Conservation (phyloP, 2,113 vertebrate species). For the Halichoerus grypus region DNA sequence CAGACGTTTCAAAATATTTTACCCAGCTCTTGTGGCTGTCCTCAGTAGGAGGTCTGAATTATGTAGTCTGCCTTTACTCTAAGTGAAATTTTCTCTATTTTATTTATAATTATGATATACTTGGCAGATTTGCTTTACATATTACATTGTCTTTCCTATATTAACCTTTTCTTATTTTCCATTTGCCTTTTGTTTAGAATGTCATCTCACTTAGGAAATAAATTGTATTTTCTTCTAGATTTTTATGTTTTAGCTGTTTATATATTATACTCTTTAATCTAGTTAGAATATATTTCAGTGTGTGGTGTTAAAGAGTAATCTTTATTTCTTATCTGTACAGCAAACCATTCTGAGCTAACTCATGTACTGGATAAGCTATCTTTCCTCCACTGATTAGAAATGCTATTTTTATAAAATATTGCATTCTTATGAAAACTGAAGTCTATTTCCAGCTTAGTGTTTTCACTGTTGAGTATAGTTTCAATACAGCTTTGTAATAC, state of each 20-base stretch:
- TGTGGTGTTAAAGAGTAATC: not conserved
- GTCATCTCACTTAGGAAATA: not conserved
- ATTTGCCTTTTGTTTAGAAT: constrained; percentile 31
- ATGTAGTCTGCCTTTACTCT: not conserved
- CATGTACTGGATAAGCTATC: not conserved
- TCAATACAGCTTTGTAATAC: not conserved
- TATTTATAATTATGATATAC: not conserved
- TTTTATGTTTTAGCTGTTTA: not conserved
- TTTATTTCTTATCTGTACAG: not conserved
- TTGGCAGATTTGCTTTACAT: not conserved
- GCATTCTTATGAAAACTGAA: not conserved
- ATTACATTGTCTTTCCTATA: not conserved
- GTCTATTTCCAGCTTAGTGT: not conserved
- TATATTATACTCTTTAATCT: not conserved
- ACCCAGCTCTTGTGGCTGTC: not conserved
- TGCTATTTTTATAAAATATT: not conserved
- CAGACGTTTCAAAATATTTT: not conserved
- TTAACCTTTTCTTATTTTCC: not conserved
- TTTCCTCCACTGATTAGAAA: not conserved
- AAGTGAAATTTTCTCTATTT: not conserved
- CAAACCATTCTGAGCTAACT: not conserved
- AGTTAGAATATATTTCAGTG: not conserved
- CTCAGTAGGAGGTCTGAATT: not conserved
- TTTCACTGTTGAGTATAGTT: not conserved
- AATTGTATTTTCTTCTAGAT: not conserved